Conservation (phyloP, 1,140 invertebrate species). For the Aleiodes sp. region DNA sequence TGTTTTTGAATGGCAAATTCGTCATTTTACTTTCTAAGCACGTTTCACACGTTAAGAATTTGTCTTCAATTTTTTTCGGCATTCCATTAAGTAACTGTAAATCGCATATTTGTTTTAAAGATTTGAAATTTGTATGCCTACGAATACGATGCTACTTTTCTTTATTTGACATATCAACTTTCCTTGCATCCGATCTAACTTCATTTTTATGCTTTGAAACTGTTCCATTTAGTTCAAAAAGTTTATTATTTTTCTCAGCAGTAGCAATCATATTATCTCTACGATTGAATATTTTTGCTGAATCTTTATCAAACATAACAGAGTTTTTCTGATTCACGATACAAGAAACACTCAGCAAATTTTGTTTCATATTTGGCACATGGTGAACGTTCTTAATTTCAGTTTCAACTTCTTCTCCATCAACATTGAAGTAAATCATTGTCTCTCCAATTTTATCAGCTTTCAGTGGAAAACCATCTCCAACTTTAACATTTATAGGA, state of each 20-base stretch:
- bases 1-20: neutral
- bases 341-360: slow-evolving; percentile 36
- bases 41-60: too few relatives aligned
- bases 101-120: neutral
- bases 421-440: too few relatives aligned
- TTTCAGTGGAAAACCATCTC: too few relatives aligned
- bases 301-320: slow-evolving; percentile 33
- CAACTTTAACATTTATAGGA: too few relatives aligned
- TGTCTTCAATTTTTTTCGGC: neutral
- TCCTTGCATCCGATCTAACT: neutral
- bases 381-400: slow-evolving; percentile 27
- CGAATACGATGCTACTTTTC: neutral
- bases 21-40: neutral
- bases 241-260: slow-evolving; percentile 18
- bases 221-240: slow-evolving; percentile 16
- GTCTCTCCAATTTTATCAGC: too few relatives aligned
- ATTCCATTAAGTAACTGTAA: neutral
- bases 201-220: neutral
- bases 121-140: neutral
- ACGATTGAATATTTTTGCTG: slow-evolving; percentile 31
- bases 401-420: neutral
- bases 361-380: slow-evolving; percentile 38
- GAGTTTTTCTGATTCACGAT: slow-evolving; percentile 35
- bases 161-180: neutral
- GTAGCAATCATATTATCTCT: slow-evolving; percentile 34